These are phyloP conservation scores for Musca vetustissima DNA, from an alignment of 1,140 invertebrate genomes.

Conservation along the genomic window DNA sequence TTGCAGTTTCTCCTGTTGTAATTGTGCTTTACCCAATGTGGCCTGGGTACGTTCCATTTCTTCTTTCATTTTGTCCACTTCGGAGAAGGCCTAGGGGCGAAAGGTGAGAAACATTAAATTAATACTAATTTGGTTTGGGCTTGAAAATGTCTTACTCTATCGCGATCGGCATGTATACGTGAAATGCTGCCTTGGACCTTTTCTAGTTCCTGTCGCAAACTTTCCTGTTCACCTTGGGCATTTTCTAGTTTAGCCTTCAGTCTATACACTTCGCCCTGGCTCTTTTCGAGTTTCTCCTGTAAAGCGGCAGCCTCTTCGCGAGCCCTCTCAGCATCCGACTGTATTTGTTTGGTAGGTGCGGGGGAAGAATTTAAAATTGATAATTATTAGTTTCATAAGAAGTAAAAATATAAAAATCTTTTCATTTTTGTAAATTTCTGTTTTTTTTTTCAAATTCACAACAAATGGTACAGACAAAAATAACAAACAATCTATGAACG, in stretches of 20 bases:
- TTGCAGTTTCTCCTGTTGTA: conserved; percentile 88
- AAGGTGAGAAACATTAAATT: neutral
- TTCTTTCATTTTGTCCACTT: conserved; percentile 86
- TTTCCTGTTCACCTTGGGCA: conserved; percentile 90
- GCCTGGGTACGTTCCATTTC: conserved; percentile 87
- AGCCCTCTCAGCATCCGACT: conserved; percentile 83
- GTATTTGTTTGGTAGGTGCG: conserved; percentile 30
- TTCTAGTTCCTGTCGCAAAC: conserved; percentile 87
- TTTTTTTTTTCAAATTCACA: too few relatives aligned
- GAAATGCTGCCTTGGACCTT: conserved; percentile 66
- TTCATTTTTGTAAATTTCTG: too few relatives aligned
- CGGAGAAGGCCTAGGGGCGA: conserved; percentile 66
- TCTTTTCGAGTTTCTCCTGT: conserved; percentile 91
- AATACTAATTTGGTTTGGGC: neutral
- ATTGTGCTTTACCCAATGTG: conserved; percentile 84
- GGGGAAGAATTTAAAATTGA: too few relatives aligned
- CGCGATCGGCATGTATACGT: conserved; percentile 82
- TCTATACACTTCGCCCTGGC: conserved; percentile 91
- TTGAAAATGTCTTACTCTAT: conserved; percentile 60
- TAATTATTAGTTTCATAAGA: too few relatives aligned
- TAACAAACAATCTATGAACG: too few relatives aligned
- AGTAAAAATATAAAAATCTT: too few relatives aligned
- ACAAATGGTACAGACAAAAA: too few relatives aligned
- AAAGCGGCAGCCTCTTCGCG: conserved; percentile 78
- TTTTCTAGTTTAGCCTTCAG: conserved; percentile 92